Evolutionary conservation across 2,113 vertebrate genomes (phyloP).

Genomic region (Hucho hucho): DNA sequence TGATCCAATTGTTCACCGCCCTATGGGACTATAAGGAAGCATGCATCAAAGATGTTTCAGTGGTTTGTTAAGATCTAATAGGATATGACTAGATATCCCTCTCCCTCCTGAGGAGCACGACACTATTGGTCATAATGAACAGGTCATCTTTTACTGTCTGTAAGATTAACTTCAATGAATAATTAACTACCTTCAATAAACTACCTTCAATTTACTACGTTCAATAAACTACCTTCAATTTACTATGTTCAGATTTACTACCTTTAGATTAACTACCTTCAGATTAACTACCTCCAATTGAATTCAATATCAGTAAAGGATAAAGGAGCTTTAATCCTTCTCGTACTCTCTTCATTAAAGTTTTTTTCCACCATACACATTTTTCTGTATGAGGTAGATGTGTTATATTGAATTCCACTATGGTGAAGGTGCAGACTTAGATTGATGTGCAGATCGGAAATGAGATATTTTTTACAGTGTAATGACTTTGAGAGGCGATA

Average conservation of each 20-base stretch:
- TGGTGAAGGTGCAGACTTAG: too few relatives aligned
- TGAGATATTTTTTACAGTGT: too few relatives aligned
- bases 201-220: conserved; percentile 27
- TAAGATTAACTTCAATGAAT: conserved; percentile 6
- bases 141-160: conserved; percentile 43
- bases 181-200: conserved; percentile 12
- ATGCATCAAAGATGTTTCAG: conserved; percentile 6
- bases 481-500: too few relatives aligned
- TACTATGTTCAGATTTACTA: too few relatives aligned
- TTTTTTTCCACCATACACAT: conserved; percentile 46
- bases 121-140: conserved; percentile 37
- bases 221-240: too few relatives aligned
- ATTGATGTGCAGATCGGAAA: too few relatives aligned
- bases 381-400: background rate
- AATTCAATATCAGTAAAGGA: conserved; percentile 35
- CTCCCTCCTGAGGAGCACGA: conserved; percentile 24
- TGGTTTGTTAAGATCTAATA: conserved; percentile 41
- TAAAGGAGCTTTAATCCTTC: conserved; percentile 35
- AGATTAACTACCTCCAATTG: conserved; percentile 20
- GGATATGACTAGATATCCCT: conserved; percentile 35
- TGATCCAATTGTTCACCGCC: too few relatives aligned
- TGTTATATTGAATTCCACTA: too few relatives aligned
- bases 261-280: too few relatives aligned
- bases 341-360: conserved; percentile 26
- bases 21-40: too few relatives aligned